A percentile compares a stretch with the other conserved stretches of the same genome.
Conservation (phyloP, 2,797 vertebrate species). For the Macrochelys suwanniensis region DNA sequence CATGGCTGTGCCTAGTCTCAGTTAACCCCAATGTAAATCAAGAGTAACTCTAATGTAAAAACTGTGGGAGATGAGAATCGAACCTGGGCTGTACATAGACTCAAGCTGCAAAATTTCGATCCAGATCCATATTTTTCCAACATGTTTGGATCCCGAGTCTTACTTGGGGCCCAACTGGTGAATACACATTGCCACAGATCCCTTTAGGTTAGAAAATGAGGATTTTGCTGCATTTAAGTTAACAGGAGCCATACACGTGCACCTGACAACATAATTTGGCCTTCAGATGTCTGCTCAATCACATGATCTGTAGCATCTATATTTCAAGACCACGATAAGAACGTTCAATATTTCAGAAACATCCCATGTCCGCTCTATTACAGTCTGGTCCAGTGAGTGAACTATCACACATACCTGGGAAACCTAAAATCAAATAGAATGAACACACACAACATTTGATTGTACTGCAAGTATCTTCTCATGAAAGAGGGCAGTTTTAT, state of each 20-base stretch:
- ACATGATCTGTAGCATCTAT: too few species aligned
- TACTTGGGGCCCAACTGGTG: background rate
- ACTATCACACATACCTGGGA: background rate
- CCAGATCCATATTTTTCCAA: background rate
- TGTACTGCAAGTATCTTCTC: background rate
- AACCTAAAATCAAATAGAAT: background rate
- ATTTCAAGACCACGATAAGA: background rate
- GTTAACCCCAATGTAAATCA: too few species aligned
- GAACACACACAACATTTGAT: background rate
- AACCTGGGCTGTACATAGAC: background rate
- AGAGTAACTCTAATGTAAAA: too few species aligned
- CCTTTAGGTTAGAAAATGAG: background rate
- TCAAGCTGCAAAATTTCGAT: background rate
- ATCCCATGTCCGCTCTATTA: background rate
- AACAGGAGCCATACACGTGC: too few species aligned
- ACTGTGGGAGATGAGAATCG: background rate
- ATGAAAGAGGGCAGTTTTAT: too few species aligned
- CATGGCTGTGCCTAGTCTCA: too few species aligned
- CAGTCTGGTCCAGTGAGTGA: background rate
- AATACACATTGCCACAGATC: fast-evolving
- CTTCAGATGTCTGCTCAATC: too few species aligned
- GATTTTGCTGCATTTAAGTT: too few species aligned
- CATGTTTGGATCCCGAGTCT: too few species aligned
- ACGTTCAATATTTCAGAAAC: background rate
- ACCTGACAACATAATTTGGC: too few species aligned